Conservation (phyloP, 2,888 invertebrate species). For the Apamea anceps region DNA sequence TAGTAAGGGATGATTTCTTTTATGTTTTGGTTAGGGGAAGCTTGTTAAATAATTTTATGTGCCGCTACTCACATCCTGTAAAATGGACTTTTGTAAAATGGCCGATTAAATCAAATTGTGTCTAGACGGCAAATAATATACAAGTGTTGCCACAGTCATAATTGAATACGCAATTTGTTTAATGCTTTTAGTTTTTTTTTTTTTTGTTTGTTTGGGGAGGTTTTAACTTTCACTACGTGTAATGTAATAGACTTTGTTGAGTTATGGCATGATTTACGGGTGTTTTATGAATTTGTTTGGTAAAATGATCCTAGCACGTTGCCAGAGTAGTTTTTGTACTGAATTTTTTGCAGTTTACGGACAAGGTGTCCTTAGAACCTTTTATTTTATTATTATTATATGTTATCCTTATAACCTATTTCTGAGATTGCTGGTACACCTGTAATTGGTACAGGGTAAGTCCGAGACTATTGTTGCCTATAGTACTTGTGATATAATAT, state of each 20-base stretch:
- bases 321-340: not conserved
- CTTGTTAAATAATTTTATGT: slow-evolving; percentile 86
- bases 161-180: slow-evolving; percentile 48
- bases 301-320: fast-evolving
- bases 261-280: not conserved
- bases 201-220: slow-evolving; percentile 9
- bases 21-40: slow-evolving; percentile 77
- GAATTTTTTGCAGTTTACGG: no score
- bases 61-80: slow-evolving; percentile 77
- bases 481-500: no score
- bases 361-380: no score
- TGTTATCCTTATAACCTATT: no score
- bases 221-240: slow-evolving; percentile 23
- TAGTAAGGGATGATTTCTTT: slow-evolving; percentile 76
- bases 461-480: no score
- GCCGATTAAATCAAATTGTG: slow-evolving; percentile 80
- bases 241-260: not conserved
- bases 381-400: no score
- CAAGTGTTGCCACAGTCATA: slow-evolving; percentile 46
- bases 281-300: not conserved
- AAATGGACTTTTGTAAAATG: slow-evolving; percentile 79
- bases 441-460: no score
- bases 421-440: no score
- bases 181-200: slow-evolving; percentile 28
- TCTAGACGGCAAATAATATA: slow-evolving; percentile 77